A percentile compares a stretch with the other conserved stretches of the same genome.
Evolutionary conservation across 2,113 vertebrate species (phyloP).

Genomic region (Cardinalis cardinalis): DNA sequence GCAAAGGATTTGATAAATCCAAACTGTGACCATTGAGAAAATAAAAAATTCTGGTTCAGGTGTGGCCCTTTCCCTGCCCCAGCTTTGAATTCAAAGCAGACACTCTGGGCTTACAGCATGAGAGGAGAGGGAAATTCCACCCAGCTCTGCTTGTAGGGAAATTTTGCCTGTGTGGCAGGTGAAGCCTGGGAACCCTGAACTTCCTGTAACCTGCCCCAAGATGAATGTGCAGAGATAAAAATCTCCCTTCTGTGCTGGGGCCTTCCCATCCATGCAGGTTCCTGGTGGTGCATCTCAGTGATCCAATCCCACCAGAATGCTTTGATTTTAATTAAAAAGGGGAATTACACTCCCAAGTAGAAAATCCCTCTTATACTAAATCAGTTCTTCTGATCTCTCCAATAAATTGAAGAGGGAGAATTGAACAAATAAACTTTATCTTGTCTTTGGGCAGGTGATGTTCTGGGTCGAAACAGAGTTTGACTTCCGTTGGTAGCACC

Average conservation of each 20-base stretch:
- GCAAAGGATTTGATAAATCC: neutral
- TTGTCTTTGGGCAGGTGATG: neutral
- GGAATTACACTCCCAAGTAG: conserved; percentile 7
- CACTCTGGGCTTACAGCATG: neutral
- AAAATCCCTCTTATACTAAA: neutral
- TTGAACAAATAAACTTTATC: neutral
- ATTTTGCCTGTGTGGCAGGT: neutral
- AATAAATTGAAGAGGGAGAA: neutral
- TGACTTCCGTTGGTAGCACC: neutral
- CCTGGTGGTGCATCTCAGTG: neutral
- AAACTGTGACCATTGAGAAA: neutral
- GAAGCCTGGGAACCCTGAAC: neutral
- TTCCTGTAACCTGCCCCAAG: neutral
- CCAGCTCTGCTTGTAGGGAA: neutral
- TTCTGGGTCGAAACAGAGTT: neutral
- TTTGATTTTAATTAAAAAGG: conserved; percentile 50
- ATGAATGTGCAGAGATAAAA: neutral
- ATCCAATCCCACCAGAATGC: conserved; percentile 6
- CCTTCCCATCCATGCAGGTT: neutral
- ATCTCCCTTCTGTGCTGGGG: neutral
- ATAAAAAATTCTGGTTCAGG: neutral
- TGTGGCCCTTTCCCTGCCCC: neutral
- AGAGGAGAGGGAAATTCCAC: conserved; percentile 7
- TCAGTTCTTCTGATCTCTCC: neutral
- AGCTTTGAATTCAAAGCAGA: neutral